Evolutionary conservation across 2,797 vertebrate genomes (phyloP).

Genomic region (Alfaro cultratus): DNA sequence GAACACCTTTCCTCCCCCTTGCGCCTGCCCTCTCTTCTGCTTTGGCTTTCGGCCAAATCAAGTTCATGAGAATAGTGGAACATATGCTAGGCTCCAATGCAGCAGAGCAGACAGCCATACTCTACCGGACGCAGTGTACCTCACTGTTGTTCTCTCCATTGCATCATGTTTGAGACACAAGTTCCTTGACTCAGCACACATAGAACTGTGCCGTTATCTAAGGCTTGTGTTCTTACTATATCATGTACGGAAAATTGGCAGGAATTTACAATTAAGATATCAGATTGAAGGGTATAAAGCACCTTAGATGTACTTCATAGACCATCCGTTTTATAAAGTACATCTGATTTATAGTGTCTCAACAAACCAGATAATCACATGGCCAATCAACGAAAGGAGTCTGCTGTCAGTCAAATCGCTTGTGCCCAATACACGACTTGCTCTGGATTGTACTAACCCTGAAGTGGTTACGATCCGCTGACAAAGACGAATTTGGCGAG

Average conservation of each 20-base stretch:
- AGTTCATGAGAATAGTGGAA: slow-evolving; percentile 42
- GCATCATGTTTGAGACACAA: not conserved
- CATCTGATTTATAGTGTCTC: not conserved
- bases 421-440: too few relatives aligned
- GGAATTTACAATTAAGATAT: not conserved
- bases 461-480: too few relatives aligned
- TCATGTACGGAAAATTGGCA: not conserved
- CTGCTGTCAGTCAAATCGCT: too few relatives aligned
- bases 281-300: not conserved
- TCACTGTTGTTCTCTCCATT: not conserved
- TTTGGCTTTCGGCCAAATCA: slow-evolving; percentile 42
- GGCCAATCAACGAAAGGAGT: too few relatives aligned
- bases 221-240: not conserved
- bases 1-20: slow-evolving; percentile 6
- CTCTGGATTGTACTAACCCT: too few relatives aligned
- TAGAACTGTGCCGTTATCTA: not conserved
- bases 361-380: not conserved
- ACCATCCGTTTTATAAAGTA: not conserved
- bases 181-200: not conserved
- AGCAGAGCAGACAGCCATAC: slow-evolving; percentile 13
- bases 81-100: slow-evolving; percentile 43
- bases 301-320: not conserved
- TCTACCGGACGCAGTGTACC: not conserved
- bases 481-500: too few relatives aligned
- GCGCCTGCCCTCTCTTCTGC: not conserved